Base-by-base conservation (phyloP, 2,797 vertebrate species). In the Sebastes miniatus region DNA sequence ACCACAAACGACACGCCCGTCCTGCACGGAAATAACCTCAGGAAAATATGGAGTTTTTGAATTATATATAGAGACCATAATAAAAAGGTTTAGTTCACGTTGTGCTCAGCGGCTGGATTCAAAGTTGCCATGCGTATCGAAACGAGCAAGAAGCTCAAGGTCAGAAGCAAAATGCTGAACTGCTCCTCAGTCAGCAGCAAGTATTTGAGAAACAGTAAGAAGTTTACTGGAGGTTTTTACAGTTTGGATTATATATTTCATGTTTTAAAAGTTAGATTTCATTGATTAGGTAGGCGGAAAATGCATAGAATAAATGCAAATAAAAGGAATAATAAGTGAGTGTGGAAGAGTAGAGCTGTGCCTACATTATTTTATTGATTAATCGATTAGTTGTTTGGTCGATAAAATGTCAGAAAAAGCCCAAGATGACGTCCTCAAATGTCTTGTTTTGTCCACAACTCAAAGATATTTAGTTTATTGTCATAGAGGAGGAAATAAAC, bases 1-100 rank as follows among this genome's bases (percentile, higher is more conserved):
- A 68, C 83, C 88, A 77, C 81, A 79, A 7, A 7, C 6, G 64
- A 74, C 84, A 89, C 79, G 70, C 83, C 81, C 71, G 14, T 20
- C 63, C 54, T 66, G 57, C 58, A 57, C 20, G 20, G 65, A 83
- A 74, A 77, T 25, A 69, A 24, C 64, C 65, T 67, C n/a, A 34
- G 43, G 9, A 18, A 77, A 81, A 57, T 54, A 47, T 57, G 24
- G 20, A 80, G 61, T 81, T 70, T 76, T 12, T 25, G 2, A 67
- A 79, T 63, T 20, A 39, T 18, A 72, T 32, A 8, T 10, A 29
- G 14, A 20, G 14, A 20, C 64, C 66, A 84, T 57, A 75, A 86
- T 50, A 56, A 68, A 47, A 22, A 58, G 72, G 22, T 73, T 72
- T 27, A 25, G 20, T 52, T 61, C 64, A 47, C 20, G 12, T 66